Evolutionary conservation across 2,888 invertebrate species (phyloP).

Genomic region (Agonum fuliginosum): DNA sequence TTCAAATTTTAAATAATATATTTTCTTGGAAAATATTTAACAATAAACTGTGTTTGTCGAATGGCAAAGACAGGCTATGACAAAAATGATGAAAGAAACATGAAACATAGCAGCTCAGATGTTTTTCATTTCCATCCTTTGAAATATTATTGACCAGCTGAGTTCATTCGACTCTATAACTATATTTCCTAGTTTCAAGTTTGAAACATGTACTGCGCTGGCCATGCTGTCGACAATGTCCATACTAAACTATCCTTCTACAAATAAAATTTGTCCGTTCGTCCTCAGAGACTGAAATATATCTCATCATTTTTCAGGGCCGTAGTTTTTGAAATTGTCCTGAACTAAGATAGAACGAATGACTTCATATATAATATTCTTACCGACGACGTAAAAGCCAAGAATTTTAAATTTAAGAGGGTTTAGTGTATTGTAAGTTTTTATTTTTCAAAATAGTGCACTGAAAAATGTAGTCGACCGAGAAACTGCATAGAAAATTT

Average conservation of each 20-base stretch:
- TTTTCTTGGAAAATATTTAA: no score
- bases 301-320: conserved; percentile 33
- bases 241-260: conserved; percentile 8
- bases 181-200: conserved; percentile 15
- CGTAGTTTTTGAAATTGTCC: conserved; percentile 30
- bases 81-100: no score
- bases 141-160: conserved; percentile 7
- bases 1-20: no score
- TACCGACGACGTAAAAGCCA: background rate
- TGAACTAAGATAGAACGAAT: conserved; percentile 18
- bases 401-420: conserved; percentile 21
- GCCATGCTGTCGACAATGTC: conserved; percentile 16
- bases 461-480: no score
- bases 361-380: conserved; percentile 22
- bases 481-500: no score
- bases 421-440: background rate
- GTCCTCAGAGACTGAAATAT: conserved; percentile 18
- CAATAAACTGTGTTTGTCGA: no score
- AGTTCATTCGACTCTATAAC: conserved; percentile 21
- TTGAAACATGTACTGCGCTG: background rate
- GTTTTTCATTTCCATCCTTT: no score
- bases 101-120: no score
- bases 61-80: no score
- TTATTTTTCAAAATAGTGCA: background rate
- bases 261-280: conserved; percentile 15